These are phyloP conservation scores for Hetaerina titia DNA, from an alignment of 2,888 invertebrate species.

Conservation along the genomic window DNA sequence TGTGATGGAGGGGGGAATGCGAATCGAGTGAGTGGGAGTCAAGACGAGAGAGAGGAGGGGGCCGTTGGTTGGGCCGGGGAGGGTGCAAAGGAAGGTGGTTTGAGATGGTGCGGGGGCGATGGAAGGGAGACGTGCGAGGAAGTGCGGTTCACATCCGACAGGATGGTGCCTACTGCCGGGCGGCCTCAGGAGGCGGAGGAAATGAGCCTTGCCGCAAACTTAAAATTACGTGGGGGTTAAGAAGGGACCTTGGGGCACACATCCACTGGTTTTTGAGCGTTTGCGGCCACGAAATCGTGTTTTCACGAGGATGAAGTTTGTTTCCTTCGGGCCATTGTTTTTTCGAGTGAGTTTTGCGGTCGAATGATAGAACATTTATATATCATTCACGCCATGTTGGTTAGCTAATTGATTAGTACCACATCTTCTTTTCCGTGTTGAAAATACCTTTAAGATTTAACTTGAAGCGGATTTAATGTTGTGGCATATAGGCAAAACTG, in stretches of 20 bases:
- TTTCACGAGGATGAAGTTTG: neutral
- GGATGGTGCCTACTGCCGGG: neutral
- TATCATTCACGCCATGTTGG: neutral
- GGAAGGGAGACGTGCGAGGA: neutral
- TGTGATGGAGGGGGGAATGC: neutral
- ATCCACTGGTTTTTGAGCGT: neutral
- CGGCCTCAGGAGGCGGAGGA: neutral
- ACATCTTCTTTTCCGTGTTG: neutral
- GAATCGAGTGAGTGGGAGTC: neutral
- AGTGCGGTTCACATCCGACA: neutral
- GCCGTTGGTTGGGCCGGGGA: too few relatives aligned
- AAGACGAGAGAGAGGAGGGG: too few relatives aligned
- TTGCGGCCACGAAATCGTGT: neutral
- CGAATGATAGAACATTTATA: neutral
- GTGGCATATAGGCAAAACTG: neutral
- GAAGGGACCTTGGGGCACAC: neutral
- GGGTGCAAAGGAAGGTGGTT: neutral
- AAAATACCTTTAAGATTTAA: neutral
- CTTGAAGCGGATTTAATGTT: too few relatives aligned
- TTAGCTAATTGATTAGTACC: neutral
- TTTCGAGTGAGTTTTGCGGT: neutral
- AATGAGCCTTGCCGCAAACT: conserved; percentile 19
- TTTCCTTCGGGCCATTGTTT: neutral
- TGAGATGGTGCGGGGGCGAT: neutral
- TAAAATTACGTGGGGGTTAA: neutral